phyloP scores from a whole-genome alignment of 1,140 invertebrate genomes.

The Gryon sp. region DNA sequence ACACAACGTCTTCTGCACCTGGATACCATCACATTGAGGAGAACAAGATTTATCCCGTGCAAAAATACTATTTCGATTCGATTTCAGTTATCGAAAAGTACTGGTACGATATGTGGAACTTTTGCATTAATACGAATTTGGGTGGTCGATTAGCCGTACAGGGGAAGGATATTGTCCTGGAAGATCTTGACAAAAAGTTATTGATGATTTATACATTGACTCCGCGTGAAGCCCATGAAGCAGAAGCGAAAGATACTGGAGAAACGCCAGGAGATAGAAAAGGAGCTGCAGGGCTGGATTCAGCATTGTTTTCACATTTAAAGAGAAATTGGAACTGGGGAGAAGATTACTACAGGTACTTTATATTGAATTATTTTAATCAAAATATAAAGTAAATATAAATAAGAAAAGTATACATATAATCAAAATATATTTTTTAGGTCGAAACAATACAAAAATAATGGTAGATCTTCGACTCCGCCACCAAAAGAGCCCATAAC shows the following conservation, averaged over 20 bases:
- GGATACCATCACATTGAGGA: constrained; percentile 84
- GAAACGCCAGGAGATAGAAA: constrained; percentile 85
- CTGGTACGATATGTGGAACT: constrained; percentile 86
- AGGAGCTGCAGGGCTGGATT: constrained; percentile 88
- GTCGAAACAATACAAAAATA: constrained; percentile 49
- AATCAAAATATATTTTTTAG: constrained; percentile 12
- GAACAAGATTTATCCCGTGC: constrained; percentile 79
- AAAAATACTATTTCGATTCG: constrained; percentile 81
- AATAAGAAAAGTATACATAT: background rate
- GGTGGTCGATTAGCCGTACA: constrained; percentile 78
- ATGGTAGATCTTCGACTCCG: constrained; percentile 13
- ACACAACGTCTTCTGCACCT: constrained; percentile 83
- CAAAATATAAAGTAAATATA: background rate
- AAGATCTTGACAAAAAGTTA: constrained; percentile 79
- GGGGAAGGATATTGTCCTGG: constrained; percentile 80
- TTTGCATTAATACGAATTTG: constrained; percentile 84
- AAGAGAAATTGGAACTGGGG: constrained; percentile 85
- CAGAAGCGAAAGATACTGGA: constrained; percentile 79
- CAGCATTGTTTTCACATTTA: constrained; percentile 84
- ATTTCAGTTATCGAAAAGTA: constrained; percentile 83
- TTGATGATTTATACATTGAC: constrained; percentile 77
- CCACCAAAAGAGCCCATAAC: constrained; percentile 16
- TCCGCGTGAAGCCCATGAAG: constrained; percentile 77
- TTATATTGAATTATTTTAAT: too few species aligned
- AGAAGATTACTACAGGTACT: constrained; percentile 52